Evolutionary conservation across 2,888 invertebrate genomes (phyloP).

Genomic region (Lepidonotus clava): DNA sequence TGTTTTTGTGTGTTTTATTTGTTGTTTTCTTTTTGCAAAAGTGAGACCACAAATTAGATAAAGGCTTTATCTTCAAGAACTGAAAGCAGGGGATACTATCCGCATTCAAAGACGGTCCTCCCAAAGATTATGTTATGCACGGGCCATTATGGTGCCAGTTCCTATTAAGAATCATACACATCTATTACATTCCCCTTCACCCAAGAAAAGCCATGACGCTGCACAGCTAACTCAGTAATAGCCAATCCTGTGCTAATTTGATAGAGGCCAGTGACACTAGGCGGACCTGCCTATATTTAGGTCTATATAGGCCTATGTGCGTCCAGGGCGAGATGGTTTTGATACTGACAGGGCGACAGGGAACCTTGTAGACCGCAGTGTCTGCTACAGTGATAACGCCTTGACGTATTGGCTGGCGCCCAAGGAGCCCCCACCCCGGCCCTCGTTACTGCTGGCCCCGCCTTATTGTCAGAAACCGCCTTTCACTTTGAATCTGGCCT

Average conservation of each 20-base stretch:
- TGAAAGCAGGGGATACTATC: too few species aligned
- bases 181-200: too few species aligned
- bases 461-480: background rate
- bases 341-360: background rate
- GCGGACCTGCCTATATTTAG: background rate
- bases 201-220: background rate
- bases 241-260: background rate
- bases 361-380: conserved; percentile 31
- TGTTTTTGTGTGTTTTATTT: too few species aligned
- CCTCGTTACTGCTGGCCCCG: background rate
- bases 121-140: too few species aligned
- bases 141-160: too few species aligned
- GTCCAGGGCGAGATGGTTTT: background rate
- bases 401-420: conserved; percentile 13
- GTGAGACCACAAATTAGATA: too few species aligned
- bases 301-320: too few species aligned
- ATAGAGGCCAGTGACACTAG: background rate
- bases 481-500: background rate
- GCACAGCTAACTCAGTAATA: background rate
- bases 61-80: too few species aligned
- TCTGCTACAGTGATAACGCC: conserved; percentile 12
- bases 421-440: background rate
- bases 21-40: too few species aligned
- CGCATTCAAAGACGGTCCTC: too few species aligned
- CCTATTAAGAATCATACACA: too few species aligned